phyloP scores from a whole-genome alignment of 2,797 vertebrate species.

The Micrastur ruficollis region DNA sequence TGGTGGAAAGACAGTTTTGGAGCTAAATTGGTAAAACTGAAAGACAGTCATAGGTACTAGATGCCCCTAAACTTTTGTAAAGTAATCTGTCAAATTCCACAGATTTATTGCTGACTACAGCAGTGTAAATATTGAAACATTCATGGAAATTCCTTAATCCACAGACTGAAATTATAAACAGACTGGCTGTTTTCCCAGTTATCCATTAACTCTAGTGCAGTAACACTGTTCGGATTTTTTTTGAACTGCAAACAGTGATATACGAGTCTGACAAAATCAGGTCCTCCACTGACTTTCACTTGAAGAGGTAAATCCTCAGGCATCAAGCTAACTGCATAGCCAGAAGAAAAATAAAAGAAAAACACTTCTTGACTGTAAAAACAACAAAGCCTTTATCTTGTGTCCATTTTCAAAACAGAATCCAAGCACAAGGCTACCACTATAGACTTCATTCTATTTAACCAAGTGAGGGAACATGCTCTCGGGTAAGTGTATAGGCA shows the following conservation, averaged over 20 bases:
- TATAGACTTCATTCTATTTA: not conserved
- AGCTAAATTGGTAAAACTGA: not conserved
- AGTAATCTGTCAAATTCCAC: not conserved
- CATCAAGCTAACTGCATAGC: not conserved
- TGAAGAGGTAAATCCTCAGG: not conserved
- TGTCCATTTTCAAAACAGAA: fast-evolving
- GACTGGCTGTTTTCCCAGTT: conserved; percentile 13
- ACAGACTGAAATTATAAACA: not conserved
- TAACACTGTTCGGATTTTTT: not conserved
- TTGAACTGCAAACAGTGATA: not conserved
- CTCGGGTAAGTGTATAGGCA: not conserved
- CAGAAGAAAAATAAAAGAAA: not conserved
- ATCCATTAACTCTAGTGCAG: not conserved
- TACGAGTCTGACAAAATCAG: not conserved
- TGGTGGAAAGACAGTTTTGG: not conserved
- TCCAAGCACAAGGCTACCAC: not conserved
- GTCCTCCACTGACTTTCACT: not conserved
- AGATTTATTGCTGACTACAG: not conserved
- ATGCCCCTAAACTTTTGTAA: not conserved
- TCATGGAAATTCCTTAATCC: not conserved
- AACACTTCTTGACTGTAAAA: not conserved
- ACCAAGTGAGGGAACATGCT: not conserved
- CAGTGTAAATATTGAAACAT: not conserved
- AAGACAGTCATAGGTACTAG: not conserved
- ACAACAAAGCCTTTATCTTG: not conserved